These are phyloP conservation scores for Parnassius smintheus DNA, from an alignment of 2,888 invertebrate species.

Conservation along the genomic window DNA sequence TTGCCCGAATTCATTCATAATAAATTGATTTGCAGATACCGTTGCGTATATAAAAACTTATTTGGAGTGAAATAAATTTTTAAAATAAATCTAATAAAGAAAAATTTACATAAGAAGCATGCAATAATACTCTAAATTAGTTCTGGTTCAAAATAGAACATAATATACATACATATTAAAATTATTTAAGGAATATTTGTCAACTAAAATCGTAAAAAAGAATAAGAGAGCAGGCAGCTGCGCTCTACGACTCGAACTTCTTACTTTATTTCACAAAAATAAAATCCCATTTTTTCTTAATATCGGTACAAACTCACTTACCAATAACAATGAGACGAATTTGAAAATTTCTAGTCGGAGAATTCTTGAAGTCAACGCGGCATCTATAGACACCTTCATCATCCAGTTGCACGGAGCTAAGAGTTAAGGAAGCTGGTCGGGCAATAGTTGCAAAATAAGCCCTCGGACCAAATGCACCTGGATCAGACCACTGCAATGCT, in stretches of 20 bases:
- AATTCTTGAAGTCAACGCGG: slow-evolving; percentile 93
- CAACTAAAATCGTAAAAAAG: too few relatives aligned
- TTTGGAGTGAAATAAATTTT: background rate
- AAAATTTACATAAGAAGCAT: too few relatives aligned
- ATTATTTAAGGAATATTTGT: too few relatives aligned
- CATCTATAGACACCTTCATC: slow-evolving; percentile 94
- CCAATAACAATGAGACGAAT: slow-evolving; percentile 95
- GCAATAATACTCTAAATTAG: too few relatives aligned
- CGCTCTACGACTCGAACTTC: too few relatives aligned
- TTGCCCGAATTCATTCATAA: slow-evolving; percentile 54
- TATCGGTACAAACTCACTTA: slow-evolving; percentile 70
- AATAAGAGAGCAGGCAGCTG: too few relatives aligned
- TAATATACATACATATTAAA: too few relatives aligned
- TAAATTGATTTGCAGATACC: slow-evolving; percentile 68
- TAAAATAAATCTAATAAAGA: too few relatives aligned
- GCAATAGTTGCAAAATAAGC: slow-evolving; percentile 92
- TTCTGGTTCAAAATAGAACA: too few relatives aligned
- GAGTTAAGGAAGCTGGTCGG: slow-evolving; percentile 89
- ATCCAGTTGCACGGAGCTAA: slow-evolving; percentile 91
- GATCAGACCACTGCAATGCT: slow-evolving; percentile 92
- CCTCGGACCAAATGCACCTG: slow-evolving; percentile 90
- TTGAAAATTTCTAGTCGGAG: slow-evolving; percentile 93
- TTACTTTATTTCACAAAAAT: background rate
- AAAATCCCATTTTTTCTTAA: background rate
- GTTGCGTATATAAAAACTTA: slow-evolving; percentile 52